These are phyloP conservation scores for Orientallactaga bullata DNA, from an alignment of 2,113 vertebrate genomes.

Conservation along the genomic window DNA sequence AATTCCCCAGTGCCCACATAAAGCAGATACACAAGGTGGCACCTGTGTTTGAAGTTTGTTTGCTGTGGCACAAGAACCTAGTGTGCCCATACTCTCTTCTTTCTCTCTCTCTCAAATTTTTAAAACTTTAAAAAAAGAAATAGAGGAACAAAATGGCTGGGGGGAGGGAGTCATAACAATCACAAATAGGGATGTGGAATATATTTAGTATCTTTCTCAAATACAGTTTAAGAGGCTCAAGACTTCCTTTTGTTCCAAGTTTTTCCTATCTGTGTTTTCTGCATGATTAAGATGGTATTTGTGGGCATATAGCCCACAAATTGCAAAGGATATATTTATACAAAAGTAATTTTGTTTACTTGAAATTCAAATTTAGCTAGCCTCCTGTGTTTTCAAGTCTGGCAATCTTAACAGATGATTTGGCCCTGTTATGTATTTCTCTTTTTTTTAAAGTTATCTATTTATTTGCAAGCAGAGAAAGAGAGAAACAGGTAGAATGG, in stretches of 20 bases:
- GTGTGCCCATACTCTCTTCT: no score
- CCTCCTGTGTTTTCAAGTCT: constrained; percentile 50
- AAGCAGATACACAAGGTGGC: no score
- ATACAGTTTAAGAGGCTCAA: constrained; percentile 25
- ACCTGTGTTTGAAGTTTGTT: no score
- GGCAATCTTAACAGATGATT: constrained; percentile 7
- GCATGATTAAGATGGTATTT: constrained; percentile 24
- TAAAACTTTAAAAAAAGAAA: no score
- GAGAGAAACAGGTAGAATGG: no score
- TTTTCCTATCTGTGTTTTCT: constrained; percentile 24
- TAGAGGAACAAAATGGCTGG: constrained; percentile 28
- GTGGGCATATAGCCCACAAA: constrained; percentile 14
- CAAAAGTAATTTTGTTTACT: constrained; percentile 8
- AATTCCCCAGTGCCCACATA: no score
- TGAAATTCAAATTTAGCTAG: constrained; percentile 56
- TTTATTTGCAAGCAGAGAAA: no score
- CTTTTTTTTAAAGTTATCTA: no score
- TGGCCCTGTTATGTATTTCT: background rate
- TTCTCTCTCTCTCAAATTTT: no score
- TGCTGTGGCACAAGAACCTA: no score
- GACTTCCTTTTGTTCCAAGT: constrained; percentile 16
- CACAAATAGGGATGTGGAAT: background rate
- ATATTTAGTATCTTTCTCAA: constrained; percentile 12
- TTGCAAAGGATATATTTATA: constrained; percentile 4
- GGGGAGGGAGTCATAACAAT: no score